Percentiles rank a stretch among this genome's conserved stretches.
Evolutionary conservation across 2,797 vertebrate species (phyloP).

Genomic region (Sitta carolinensis): DNA sequence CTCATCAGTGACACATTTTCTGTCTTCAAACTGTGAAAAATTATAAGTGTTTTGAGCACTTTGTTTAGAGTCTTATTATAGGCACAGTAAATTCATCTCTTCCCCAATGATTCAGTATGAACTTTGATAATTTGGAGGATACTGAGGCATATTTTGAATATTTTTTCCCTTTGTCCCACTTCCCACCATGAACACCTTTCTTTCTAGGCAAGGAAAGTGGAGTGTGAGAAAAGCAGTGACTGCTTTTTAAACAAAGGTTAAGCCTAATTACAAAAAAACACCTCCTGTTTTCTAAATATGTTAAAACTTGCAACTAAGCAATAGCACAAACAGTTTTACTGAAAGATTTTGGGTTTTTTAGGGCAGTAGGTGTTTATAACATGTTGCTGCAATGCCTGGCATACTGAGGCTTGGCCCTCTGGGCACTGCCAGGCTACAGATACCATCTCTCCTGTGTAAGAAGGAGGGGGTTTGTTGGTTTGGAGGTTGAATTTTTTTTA

Average conservation of each 20-base stretch:
- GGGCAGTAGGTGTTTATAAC: neutral
- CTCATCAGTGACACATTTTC: neutral
- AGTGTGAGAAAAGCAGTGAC: neutral
- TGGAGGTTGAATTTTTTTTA: neutral
- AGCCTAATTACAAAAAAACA: neutral
- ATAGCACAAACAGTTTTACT: neutral
- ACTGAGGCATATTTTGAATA: neutral
- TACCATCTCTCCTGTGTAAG: neutral
- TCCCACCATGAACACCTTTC: neutral
- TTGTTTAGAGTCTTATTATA: neutral
- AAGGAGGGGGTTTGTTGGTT: neutral
- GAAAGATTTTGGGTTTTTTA: neutral
- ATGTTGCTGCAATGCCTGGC: neutral
- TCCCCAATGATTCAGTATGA: neutral
- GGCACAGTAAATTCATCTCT: neutral
- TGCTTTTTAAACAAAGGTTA: constrained; percentile 4
- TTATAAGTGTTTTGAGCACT: neutral
- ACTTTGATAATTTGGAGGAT: neutral
- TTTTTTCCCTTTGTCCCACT: neutral
- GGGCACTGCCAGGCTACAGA: neutral
- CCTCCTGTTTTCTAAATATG: neutral
- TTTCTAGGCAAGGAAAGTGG: neutral
- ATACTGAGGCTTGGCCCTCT: neutral
- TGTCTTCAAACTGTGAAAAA: neutral
- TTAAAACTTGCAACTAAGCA: constrained; percentile 27